Base-by-base conservation (phyloP, 2,113 vertebrate genomes). In the Phainopepla nitens region DNA sequence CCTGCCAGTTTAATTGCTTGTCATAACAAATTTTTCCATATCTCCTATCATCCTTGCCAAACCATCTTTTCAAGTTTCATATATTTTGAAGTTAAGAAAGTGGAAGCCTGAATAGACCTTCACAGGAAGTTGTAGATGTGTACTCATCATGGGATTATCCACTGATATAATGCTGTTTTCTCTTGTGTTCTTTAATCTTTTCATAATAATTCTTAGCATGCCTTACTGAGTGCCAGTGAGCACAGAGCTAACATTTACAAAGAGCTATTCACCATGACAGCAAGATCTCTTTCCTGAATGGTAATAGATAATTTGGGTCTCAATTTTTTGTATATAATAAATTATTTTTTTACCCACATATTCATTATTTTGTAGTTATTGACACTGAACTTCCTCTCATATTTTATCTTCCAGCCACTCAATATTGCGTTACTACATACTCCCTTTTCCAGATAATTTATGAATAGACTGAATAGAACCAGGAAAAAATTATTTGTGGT, bases 211-310 rank as follows among this genome's bases (percentile, higher is more conserved):
- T 81, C 72, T 78, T 81, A 91, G 15, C 64, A 81, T 81, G 60
- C 16, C 20, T 92, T 73, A 73, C 61, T 62, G 39, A 93, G 39
- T 58, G 24, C 35, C 47, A 66, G n/a, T 73, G 45, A 92, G 15
- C 50, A 75, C 64, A 81, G 64, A 89, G 68, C 64, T 81, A 89
- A 91, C 29, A 78, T 87, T 91, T 95, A 58, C 89, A 93, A 81
- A 84, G 72, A 78, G 23, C 83, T 71, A 45, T 65, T 77, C 69
- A 91, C 42, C 19, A 42, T 71, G 73, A 61, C 42, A 87, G 64
- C 33, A 91, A 95, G 33, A 89, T 8, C 14, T 75, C 42, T 75
- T 89, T 91, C 29, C 27, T 91, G 73, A 93, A 70, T 28, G 16
- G 23, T n/a, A 91, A 62, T n/a, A 82, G 47, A 42, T 78, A 87